Evolutionary conservation across 2,113 vertebrate genomes (phyloP).

Genomic region (Tachysurus vachellii): DNA sequence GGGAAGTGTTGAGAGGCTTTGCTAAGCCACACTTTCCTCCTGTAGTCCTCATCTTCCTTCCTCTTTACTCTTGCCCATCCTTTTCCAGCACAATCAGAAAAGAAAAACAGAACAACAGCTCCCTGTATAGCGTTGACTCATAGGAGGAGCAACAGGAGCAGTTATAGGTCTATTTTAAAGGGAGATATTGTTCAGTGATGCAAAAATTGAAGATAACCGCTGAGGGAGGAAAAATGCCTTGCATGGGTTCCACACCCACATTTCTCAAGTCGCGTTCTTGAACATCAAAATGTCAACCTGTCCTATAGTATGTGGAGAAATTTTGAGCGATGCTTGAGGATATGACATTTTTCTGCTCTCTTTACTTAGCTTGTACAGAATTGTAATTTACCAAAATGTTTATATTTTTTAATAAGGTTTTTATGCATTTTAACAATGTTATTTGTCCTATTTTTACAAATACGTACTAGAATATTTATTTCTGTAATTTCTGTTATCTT

Average conservation of each 20-base stretch:
- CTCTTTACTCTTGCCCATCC: conserved; percentile 13
- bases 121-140: neutral
- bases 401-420: neutral
- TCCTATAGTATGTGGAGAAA: conserved; percentile 35
- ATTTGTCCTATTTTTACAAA: neutral
- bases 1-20: conserved; percentile 54
- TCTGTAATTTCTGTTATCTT: neutral
- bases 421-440: neutral
- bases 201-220: conserved; percentile 43
- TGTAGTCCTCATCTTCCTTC: conserved; percentile 25
- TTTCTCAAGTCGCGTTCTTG: conserved; percentile 28
- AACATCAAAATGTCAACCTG: conserved; percentile 50
- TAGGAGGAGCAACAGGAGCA: conserved; percentile 22
- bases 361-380: conserved; percentile 1
- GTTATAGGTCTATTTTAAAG: conserved; percentile 44
- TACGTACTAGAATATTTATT: neutral
- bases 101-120: conserved; percentile 17
- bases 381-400: neutral
- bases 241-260: conserved; percentile 37
- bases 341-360: conserved; percentile 39
- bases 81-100: conserved; percentile 21
- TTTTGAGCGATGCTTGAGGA: conserved; percentile 44
- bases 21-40: conserved; percentile 23
- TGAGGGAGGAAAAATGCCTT: conserved; percentile 45
- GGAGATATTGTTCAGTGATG: conserved; percentile 39